These are phyloP conservation scores for Xestia rhomboidea DNA, from an alignment of 2,888 invertebrate species.

Conservation along the genomic window DNA sequence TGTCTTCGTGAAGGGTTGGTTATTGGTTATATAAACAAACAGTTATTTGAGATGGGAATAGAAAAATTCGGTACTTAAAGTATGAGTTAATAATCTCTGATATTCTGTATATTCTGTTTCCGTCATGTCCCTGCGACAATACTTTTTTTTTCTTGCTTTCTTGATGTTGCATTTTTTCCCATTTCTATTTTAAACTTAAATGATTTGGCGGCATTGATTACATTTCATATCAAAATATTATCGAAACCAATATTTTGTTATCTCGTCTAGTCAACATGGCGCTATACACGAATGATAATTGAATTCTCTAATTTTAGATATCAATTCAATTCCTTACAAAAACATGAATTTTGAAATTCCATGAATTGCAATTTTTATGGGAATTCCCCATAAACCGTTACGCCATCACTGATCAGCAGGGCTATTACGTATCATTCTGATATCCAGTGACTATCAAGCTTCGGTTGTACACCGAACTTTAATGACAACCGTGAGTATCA, in stretches of 20 bases:
- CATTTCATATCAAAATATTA: background rate
- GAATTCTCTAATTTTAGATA: background rate
- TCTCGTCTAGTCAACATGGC: background rate
- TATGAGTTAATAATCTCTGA: background rate
- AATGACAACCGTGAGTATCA: no score
- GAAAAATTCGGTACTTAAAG: background rate
- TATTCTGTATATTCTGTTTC: no score
- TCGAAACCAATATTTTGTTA: constrained; percentile 3
- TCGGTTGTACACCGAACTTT: no score
- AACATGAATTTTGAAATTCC: background rate
- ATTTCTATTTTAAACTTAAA: background rate
- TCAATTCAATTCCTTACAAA: background rate
- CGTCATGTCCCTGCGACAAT: no score
- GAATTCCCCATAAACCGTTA: background rate
- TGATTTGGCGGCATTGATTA: background rate
- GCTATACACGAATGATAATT: background rate
- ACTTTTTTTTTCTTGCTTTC: no score
- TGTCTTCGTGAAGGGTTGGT: constrained; percentile 41
- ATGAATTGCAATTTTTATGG: background rate
- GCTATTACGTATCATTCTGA: no score
- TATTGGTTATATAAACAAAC: constrained; percentile 52
- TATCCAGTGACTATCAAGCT: no score
- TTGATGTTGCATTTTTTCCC: no score
- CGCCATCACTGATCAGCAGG: background rate
- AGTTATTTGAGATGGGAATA: constrained; percentile 4